These are phyloP conservation scores for Cordilura impudica DNA, from an alignment of 2,888 invertebrate genomes.

Conservation along the genomic window DNA sequence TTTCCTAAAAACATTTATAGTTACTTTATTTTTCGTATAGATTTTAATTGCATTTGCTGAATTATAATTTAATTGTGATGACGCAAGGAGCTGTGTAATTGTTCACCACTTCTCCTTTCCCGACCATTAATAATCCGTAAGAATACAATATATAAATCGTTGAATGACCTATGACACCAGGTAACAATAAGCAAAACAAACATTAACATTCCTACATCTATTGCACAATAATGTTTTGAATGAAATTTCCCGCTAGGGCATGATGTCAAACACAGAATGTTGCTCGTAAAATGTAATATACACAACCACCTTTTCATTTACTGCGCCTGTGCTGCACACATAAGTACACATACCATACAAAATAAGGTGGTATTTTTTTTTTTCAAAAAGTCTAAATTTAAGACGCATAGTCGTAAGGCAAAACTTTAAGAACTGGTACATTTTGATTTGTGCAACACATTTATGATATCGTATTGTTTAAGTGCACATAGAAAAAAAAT, in stretches of 20 bases:
- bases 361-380: too few species aligned
- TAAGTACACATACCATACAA: neutral
- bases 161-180: slow-evolving; percentile 49
- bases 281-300: neutral
- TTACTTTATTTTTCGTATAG: neutral
- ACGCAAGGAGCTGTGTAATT: neutral
- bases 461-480: too few species aligned
- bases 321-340: slow-evolving; percentile 55
- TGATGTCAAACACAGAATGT: slow-evolving; percentile 31
- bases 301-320: neutral
- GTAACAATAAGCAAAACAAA: neutral
- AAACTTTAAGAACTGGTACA: too few species aligned
- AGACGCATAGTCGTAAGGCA: too few species aligned
- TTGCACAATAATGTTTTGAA: slow-evolving; percentile 41
- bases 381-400: too few species aligned
- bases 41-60: neutral
- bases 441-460: too few species aligned
- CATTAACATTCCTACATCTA: slow-evolving; percentile 8
- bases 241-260: slow-evolving; percentile 45
- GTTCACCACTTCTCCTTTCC: slow-evolving; percentile 29
- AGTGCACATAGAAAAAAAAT: too few species aligned
- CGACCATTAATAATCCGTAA: neutral
- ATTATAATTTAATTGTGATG: neutral
- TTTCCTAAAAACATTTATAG: neutral
- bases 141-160: neutral